These are phyloP conservation scores for Panulirus ornatus DNA, from an alignment of 1,140 invertebrate species.

Conservation along the genomic window DNA sequence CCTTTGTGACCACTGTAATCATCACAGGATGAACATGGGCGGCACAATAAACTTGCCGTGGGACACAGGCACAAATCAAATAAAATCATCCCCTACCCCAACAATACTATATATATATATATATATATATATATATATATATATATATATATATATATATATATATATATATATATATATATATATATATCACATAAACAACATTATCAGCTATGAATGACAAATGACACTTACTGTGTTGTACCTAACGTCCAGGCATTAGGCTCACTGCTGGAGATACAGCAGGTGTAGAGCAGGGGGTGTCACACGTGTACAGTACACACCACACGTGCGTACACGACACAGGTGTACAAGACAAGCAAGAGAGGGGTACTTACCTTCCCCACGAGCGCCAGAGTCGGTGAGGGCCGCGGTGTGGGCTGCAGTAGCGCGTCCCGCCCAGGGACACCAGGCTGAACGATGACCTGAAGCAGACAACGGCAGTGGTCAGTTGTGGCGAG, in stretches of 20 bases:
- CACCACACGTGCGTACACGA: not conserved
- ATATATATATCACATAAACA: no score
- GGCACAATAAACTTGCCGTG: no score
- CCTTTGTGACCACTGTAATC: no score
- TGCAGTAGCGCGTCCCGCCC: constrained; percentile 48
- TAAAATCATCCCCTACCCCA: no score
- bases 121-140: no score
- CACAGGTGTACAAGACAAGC: not conserved
- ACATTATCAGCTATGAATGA: not conserved
- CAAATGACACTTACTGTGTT: not conserved
- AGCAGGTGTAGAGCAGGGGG: not conserved
- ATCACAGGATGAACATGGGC: no score
- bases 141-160: no score
- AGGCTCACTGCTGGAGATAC: not conserved
- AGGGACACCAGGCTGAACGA: constrained; percentile 63
- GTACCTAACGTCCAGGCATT: not conserved
- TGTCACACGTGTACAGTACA: not conserved
- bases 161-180: no score
- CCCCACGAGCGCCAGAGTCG: constrained; percentile 61
- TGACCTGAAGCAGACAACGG: constrained; percentile 9
- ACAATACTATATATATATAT: no score
- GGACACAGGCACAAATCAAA: no score
- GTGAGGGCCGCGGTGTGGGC: constrained; percentile 36
- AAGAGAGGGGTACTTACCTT: constrained; percentile 39
- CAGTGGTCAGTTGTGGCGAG: no score